Conservation (phyloP, 2,888 invertebrate genomes). For the Synanthedon formicaeformis region DNA sequence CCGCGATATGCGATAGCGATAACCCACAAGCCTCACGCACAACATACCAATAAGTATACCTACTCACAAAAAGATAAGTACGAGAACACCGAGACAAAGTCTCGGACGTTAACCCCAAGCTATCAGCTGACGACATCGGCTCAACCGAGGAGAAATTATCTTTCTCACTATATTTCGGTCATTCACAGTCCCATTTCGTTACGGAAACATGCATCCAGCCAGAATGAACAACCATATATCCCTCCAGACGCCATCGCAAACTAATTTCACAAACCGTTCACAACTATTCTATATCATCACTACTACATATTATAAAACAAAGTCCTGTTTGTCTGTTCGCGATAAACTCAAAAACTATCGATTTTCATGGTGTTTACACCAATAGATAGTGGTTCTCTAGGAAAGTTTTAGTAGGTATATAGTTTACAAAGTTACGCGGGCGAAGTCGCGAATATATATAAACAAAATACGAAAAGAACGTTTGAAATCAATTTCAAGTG, state of each 20-base stretch:
- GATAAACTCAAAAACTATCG: too few relatives aligned
- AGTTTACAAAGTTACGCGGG: too few relatives aligned
- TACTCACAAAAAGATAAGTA: slow-evolving; percentile 39
- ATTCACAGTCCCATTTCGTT: slow-evolving; percentile 26
- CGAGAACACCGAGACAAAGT: slow-evolving; percentile 57
- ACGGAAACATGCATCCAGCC: not conserved
- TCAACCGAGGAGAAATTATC: slow-evolving; percentile 52
- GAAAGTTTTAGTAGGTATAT: too few relatives aligned
- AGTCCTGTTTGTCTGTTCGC: too few relatives aligned
- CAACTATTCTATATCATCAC: too few relatives aligned
- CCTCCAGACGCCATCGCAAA: slow-evolving; percentile 3
- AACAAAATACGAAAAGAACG: too few relatives aligned
- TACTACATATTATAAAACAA: too few relatives aligned
- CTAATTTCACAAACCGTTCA: too few relatives aligned
- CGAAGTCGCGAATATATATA: too few relatives aligned
- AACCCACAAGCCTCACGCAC: slow-evolving; percentile 46
- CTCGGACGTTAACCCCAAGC: slow-evolving; percentile 50
- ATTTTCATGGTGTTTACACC: too few relatives aligned
- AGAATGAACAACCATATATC: not conserved
- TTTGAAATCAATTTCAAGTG: too few relatives aligned
- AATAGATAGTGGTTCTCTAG: too few relatives aligned
- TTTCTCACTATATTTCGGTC: slow-evolving; percentile 56
- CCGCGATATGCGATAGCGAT: slow-evolving; percentile 30
- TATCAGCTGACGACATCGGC: slow-evolving; percentile 67
- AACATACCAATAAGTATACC: not conserved